Evolutionary conservation across 1,140 invertebrate genomes (phyloP).

Genomic region (Penaeus japonicus): DNA sequence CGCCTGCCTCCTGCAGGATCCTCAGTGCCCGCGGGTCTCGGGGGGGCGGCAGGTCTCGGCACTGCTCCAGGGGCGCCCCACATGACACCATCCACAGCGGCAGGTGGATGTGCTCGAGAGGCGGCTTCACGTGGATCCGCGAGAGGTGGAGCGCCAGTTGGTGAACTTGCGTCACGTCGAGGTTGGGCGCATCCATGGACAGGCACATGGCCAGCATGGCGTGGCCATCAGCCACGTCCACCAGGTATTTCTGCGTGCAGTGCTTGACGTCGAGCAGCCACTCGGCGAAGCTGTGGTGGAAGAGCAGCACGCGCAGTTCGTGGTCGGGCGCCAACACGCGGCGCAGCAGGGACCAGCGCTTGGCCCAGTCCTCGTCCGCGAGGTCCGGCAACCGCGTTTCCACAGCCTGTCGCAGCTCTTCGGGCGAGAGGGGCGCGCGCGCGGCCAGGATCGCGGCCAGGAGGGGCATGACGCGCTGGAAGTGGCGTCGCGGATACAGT

Average conservation of each 20-base stretch:
- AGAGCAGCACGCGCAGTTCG: constrained; percentile 76
- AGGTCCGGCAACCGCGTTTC: constrained; percentile 69
- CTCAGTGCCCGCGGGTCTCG: constrained; percentile 73
- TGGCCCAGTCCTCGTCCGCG: constrained; percentile 80
- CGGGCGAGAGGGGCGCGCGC: constrained; percentile 80
- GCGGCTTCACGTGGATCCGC: constrained; percentile 63
- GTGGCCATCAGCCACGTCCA: constrained; percentile 85
- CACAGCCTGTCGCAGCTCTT: constrained; percentile 80
- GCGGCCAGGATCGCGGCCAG: constrained; percentile 88
- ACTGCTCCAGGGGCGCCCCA: constrained; percentile 60
- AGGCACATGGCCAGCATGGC: constrained; percentile 88
- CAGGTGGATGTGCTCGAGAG: constrained; percentile 65
- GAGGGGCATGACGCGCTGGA: constrained; percentile 84
- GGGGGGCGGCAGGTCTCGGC: constrained; percentile 62
- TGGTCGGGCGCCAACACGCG: constrained; percentile 72
- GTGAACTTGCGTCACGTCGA: constrained; percentile 69
- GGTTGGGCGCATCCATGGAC: constrained; percentile 69
- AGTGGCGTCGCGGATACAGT: constrained; percentile 87
- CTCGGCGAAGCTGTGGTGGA: constrained; percentile 91
- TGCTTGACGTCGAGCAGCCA: constrained; percentile 97
- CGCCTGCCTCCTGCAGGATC: constrained; percentile 74
- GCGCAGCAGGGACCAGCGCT: constrained; percentile 79
- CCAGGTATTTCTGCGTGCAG: constrained; percentile 92
- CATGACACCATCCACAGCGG: constrained; percentile 63
- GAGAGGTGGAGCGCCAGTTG: constrained; percentile 70